phyloP scores from a whole-genome alignment of 2,797 vertebrate species.

The Spondyliosoma cantharus region DNA sequence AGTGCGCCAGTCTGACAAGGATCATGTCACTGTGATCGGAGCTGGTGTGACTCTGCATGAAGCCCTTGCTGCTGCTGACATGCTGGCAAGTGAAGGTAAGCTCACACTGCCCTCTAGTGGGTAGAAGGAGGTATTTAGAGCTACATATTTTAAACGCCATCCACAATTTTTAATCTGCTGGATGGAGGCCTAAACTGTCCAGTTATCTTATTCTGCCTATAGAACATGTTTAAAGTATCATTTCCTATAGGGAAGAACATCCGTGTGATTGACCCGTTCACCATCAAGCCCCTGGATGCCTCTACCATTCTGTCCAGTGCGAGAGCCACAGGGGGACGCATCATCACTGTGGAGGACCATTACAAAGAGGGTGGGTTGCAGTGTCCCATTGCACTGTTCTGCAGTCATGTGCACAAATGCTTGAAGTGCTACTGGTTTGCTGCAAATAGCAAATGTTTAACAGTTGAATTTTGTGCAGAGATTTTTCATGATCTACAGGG shows the following conservation, averaged over 20 bases:
- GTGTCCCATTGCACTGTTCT: background rate
- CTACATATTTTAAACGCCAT: background rate
- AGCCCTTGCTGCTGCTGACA: conserved; percentile 86
- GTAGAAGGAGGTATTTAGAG: background rate
- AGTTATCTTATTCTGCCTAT: fast-evolving
- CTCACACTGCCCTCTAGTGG: conserved; percentile 49
- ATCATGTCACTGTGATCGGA: conserved; percentile 88
- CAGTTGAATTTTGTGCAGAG: no score
- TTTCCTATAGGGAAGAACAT: conserved; percentile 82
- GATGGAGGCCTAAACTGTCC: background rate
- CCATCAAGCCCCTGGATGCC: conserved; percentile 91
- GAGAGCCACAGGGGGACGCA: conserved; percentile 85
- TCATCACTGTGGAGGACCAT: conserved; percentile 94
- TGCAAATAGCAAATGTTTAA: no score
- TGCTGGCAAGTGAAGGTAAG: conserved; percentile 87
- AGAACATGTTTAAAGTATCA: background rate
- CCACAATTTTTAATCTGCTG: background rate
- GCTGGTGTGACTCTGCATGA: conserved; percentile 92
- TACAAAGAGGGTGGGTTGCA: conserved; percentile 87
- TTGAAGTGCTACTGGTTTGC: no score
- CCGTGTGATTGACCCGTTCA: conserved; percentile 91
- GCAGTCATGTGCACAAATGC: background rate
- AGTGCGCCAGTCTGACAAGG: conserved; percentile 83
- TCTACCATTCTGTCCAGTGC: conserved; percentile 87
- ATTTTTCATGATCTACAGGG: no score